A percentile compares a stretch with the other conserved stretches of the same genome.
These are phyloP conservation scores for Axis porcinus DNA, from an alignment of 2,113 vertebrate genomes.

Conservation along the genomic window DNA sequence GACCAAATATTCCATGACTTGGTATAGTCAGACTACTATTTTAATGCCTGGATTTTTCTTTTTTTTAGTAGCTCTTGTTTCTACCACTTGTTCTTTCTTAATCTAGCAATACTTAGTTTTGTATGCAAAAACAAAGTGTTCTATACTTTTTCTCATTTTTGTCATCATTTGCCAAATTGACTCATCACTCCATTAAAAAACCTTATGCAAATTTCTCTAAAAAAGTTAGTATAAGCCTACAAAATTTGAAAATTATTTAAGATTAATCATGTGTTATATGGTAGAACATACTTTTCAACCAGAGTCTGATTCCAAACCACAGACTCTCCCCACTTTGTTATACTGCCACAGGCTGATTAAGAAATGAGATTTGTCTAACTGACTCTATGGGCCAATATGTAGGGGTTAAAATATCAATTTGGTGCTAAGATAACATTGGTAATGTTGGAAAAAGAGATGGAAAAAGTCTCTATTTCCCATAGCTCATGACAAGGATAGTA, in stretches of 20 bases:
- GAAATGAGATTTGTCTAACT: background rate
- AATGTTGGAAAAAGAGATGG: background rate
- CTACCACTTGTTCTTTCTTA: background rate
- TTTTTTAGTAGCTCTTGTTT: background rate
- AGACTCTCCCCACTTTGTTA: background rate
- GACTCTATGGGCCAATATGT: background rate
- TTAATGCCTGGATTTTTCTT: background rate
- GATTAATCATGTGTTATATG: background rate
- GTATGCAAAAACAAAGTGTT: background rate
- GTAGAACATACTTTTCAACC: background rate
- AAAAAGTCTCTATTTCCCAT: background rate
- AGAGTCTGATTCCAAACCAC: background rate
- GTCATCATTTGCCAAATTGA: background rate
- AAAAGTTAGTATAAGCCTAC: background rate
- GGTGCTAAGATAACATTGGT: background rate
- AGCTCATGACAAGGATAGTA: background rate
- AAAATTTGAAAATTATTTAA: background rate
- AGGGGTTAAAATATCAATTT: slow-evolving; percentile 32
- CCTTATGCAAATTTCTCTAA: background rate
- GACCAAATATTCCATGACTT: background rate
- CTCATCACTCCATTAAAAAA: background rate
- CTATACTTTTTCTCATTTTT: background rate
- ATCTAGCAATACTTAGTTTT: background rate
- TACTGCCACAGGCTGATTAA: background rate
- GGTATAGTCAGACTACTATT: background rate